phyloP scores from a whole-genome alignment of 2,113 vertebrate species.

The Hemibagrus wyckioides region DNA sequence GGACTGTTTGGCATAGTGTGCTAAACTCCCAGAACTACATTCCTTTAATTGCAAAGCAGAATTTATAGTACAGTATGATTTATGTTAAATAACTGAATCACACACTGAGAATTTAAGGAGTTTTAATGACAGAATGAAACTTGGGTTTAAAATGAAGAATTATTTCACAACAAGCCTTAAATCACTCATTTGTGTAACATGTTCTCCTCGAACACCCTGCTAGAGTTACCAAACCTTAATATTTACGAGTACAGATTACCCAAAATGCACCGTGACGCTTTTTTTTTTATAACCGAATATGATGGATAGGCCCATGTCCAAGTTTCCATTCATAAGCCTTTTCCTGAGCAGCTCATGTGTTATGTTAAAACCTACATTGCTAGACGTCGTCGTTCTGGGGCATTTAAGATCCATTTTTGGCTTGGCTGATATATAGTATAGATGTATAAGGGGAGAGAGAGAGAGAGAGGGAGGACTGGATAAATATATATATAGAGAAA shows the following conservation, averaged over 20 bases:
- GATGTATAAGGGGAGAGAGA: conserved; percentile 6
- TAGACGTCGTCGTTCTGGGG: conserved; percentile 14
- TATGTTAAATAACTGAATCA: not conserved
- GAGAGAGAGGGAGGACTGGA: not conserved
- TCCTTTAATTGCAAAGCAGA: not conserved
- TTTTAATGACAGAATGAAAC: not conserved
- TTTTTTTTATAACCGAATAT: conserved; percentile 2
- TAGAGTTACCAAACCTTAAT: not conserved
- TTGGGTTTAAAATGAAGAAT: not conserved
- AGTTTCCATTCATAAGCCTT: conserved; percentile 18
- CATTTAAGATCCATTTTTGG: conserved; percentile 17
- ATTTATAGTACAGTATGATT: not conserved
- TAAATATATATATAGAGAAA: not conserved
- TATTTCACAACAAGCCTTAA: not conserved
- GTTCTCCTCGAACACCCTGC: no score
- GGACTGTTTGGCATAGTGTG: not conserved
- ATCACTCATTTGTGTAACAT: not conserved
- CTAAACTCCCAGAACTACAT: not conserved
- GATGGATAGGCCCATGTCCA: conserved; percentile 17
- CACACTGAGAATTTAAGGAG: not conserved
- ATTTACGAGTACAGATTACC: not conserved
- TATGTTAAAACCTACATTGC: conserved; percentile 14
- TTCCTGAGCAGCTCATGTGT: conserved; percentile 16
- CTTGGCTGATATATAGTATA: conserved; percentile 7
- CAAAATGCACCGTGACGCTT: not conserved